phyloP scores from a whole-genome alignment of 2,113 vertebrate species.

The Labeo rohita region DNA sequence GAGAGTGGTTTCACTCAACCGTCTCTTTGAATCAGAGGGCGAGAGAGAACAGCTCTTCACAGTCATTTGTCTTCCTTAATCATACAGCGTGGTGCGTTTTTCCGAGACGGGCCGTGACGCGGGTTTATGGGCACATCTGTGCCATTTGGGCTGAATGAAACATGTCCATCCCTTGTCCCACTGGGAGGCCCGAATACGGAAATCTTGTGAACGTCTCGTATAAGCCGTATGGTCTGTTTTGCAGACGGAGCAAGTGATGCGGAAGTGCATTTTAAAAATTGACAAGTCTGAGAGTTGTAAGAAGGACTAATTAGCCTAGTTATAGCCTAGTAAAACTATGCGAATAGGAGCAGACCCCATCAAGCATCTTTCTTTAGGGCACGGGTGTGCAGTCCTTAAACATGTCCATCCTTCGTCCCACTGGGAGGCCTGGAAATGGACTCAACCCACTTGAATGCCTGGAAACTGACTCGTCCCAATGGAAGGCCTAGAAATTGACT shows the following conservation, averaged over 20 bases:
- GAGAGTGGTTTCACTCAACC: constrained; percentile 59
- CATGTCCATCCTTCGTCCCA: neutral
- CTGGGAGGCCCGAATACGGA: neutral
- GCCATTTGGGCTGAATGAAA: constrained; percentile 43
- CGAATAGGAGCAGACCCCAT: neutral
- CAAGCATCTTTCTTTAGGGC: neutral
- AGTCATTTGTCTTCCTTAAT: constrained; percentile 61
- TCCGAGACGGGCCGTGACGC: constrained; percentile 19
- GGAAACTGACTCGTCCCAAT: too few species aligned
- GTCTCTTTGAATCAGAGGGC: constrained; percentile 58
- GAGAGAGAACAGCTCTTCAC: constrained; percentile 53
- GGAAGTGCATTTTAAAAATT: neutral
- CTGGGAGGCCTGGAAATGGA: neutral
- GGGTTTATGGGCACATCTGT: constrained; percentile 41
- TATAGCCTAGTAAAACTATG: neutral
- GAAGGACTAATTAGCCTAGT: neutral
- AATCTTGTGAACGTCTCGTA: neutral
- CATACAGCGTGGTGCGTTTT: constrained; percentile 44
- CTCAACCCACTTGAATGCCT: too few species aligned
- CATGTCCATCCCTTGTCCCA: constrained; percentile 44
- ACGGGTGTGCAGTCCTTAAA: neutral
- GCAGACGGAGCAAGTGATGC: neutral
- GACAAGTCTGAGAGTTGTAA: neutral
- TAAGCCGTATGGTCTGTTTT: neutral
- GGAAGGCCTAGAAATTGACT: too few species aligned